Evolutionary conservation across 2,888 invertebrate species (phyloP).

Genomic region (Agriopis marginaria): DNA sequence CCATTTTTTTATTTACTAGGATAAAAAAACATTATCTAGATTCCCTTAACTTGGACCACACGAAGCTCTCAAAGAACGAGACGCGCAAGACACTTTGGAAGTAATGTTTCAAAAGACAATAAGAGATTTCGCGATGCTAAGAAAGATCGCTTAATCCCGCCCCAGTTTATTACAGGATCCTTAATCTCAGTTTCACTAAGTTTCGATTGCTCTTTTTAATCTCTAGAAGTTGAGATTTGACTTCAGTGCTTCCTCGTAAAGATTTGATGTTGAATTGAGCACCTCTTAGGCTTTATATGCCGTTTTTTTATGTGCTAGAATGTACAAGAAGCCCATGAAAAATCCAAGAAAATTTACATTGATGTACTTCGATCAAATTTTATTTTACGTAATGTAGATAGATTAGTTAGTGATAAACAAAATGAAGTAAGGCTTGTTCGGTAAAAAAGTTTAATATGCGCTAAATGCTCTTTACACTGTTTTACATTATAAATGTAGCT

Average conservation of each 20-base stretch:
- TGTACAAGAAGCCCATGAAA: background rate
- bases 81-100: conserved; percentile 55
- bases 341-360: too few relatives aligned
- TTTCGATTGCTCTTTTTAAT: conserved; percentile 49
- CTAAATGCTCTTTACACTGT: background rate
- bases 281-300: background rate
- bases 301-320: background rate
- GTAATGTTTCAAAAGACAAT: conserved; percentile 65
- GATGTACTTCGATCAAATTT: too few relatives aligned
- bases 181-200: conserved; percentile 45
- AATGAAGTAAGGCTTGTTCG: background rate
- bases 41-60: conserved; percentile 46
- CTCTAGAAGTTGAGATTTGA: conserved; percentile 32
- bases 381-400: too few relatives aligned
- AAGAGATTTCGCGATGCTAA: conserved; percentile 60
- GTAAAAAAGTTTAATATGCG: conserved; percentile 5
- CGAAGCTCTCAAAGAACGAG: conserved; percentile 50
- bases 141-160: conserved; percentile 63
- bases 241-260: conserved; percentile 23
- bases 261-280: conserved; percentile 21
- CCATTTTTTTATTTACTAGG: too few relatives aligned
- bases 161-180: conserved; percentile 58
- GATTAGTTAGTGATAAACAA: background rate
- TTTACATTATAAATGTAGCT: background rate
- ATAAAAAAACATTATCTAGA: background rate